A percentile compares a stretch with the other conserved stretches of the same genome.
Conservation (phyloP, 2,888 invertebrate species). For the Zelleria hepariella region DNA sequence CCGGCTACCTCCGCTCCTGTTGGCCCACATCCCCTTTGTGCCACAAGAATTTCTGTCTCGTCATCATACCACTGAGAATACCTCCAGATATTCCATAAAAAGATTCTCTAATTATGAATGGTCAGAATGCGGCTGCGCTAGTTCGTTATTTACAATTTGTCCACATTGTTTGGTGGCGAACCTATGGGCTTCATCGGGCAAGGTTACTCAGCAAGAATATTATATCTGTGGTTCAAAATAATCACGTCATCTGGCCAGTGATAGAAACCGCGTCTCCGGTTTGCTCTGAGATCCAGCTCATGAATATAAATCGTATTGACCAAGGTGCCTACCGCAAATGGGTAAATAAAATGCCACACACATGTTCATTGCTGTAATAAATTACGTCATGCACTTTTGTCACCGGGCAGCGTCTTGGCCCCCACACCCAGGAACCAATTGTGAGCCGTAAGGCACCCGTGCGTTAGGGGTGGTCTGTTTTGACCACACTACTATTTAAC, state of each 20-base stretch:
- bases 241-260: not conserved
- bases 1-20: conserved; percentile 58
- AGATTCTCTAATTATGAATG: conserved; percentile 42
- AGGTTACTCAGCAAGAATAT: not conserved
- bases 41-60: conserved; percentile 51
- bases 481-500: conserved; percentile 39
- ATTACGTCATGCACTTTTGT: conserved; percentile 21
- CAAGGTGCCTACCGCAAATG: not conserved
- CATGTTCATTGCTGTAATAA: conserved; percentile 26
- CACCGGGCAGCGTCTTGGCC: conserved; percentile 29
- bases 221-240: not conserved
- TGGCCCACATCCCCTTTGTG: conserved; percentile 49
- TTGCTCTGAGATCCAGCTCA: not conserved
- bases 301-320: not conserved
- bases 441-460: conserved; percentile 25
- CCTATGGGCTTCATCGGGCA: not conserved
- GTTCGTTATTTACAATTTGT: conserved; percentile 31
- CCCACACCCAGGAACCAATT: conserved; percentile 18
- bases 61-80: conserved; percentile 49
- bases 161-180: conserved; percentile 15
- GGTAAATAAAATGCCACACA: conserved; percentile 8
- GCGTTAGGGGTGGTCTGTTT: conserved; percentile 56
- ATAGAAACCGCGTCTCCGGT: not conserved
- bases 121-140: conserved; percentile 12
- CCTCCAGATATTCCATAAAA: conserved; percentile 40